phyloP scores from a whole-genome alignment of 2,797 vertebrate genomes.

The Aythya fuligula region DNA sequence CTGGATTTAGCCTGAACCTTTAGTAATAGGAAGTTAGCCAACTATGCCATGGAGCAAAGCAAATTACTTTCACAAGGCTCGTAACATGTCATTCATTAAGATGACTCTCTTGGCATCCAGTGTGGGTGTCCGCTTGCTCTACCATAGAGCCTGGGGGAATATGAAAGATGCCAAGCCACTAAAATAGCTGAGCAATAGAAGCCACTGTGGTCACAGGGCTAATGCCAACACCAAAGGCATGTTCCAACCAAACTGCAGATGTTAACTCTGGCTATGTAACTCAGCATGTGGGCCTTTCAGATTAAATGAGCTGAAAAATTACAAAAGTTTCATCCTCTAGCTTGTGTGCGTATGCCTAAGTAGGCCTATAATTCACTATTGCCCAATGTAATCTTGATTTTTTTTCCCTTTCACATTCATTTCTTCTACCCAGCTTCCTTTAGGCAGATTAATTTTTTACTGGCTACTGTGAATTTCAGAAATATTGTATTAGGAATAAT shows the following conservation, averaged over 20 bases:
- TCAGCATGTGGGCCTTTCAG: conserved; percentile 66
- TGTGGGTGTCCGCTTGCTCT: conserved; percentile 69
- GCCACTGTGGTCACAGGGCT: conserved; percentile 75
- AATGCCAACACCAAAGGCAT: conserved; percentile 74
- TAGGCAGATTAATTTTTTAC: conserved; percentile 1
- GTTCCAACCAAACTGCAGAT: conserved; percentile 75
- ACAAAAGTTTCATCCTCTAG: conserved; percentile 64
- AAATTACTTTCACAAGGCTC: conserved; percentile 72
- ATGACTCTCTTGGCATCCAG: conserved; percentile 59
- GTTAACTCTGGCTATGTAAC: conserved; percentile 70
- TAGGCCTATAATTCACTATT: conserved; percentile 31
- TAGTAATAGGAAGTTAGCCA: conserved; percentile 61
- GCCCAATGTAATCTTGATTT: not conserved
- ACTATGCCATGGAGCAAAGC: conserved; percentile 51
- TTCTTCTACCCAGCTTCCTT: not conserved
- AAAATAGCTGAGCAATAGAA: conserved; percentile 72
- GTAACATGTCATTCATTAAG: conserved; percentile 75
- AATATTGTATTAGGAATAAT: not conserved
- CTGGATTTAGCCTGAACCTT: conserved; percentile 66
- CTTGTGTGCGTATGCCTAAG: not conserved
- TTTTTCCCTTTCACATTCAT: not conserved
- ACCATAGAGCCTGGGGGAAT: conserved; percentile 69
- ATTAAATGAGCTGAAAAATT: conserved; percentile 73
- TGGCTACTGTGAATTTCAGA: not conserved
- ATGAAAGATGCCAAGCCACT: conserved; percentile 76